These are phyloP conservation scores for Pipistrellus kuhlii DNA, from an alignment of 2,797 vertebrate genomes.

Conservation along the genomic window DNA sequence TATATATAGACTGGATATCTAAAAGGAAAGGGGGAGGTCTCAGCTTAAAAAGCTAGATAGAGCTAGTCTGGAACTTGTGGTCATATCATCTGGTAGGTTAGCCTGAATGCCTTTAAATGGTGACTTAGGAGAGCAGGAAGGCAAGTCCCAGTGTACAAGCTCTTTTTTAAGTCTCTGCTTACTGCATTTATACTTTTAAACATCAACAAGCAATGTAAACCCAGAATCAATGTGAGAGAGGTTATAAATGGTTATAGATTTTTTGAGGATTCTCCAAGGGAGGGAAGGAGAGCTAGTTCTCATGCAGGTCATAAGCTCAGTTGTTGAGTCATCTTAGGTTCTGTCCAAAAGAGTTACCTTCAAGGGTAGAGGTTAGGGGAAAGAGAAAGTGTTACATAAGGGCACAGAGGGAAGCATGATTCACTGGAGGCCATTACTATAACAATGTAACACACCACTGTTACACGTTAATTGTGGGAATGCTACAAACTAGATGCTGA, in stretches of 20 bases:
- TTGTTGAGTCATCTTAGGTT: neutral
- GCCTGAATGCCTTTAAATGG: conserved; percentile 5
- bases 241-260: neutral
- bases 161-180: neutral
- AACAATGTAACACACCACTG: neutral
- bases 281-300: neutral
- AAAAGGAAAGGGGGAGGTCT: neutral
- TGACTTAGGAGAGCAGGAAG: neutral
- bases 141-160: neutral
- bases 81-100: neutral
- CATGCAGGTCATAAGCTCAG: neutral
- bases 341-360: neutral
- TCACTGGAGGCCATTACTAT: neutral
- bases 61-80: neutral
- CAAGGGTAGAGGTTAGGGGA: neutral
- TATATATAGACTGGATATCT: neutral
- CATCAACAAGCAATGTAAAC: neutral
- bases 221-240: neutral
- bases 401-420: neutral
- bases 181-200: neutral
- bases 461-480: neutral
- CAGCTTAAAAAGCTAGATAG: neutral
- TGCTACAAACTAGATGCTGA: neutral
- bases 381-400: neutral
- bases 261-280: neutral